Base-by-base conservation (phyloP, 2,888 invertebrate genomes). In the Melanostoma scalare region DNA sequence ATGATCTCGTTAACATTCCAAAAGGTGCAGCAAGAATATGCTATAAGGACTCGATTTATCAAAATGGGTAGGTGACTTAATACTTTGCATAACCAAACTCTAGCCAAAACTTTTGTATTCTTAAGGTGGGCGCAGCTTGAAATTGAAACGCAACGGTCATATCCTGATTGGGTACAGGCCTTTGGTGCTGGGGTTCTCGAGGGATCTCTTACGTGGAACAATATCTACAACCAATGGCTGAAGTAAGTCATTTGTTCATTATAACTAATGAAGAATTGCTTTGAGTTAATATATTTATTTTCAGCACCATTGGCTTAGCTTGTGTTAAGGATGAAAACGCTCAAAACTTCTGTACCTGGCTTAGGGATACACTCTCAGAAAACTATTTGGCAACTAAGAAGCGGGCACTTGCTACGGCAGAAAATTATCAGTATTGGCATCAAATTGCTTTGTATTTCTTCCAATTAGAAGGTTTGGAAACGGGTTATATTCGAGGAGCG, bases 101-200 rank as follows among this genome's bases (percentile, higher is more conserved):
- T 65, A 35, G 35, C 36, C 31, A 31, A 42, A 40, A 10, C 10
- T 1, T 31, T 61, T 48, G 46, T 53, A 2, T 50, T n/a, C 84
- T 86, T 0, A 35, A 96, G 96, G 73, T 97, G 97, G 96, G 95
- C 96, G 20, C 93, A 94, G 86, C 92, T 97, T 76, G 96, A 96
- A 92, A 93, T 97, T 53, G 94, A 96, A 91, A 96, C 96, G 0
- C 94, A 95, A 86, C 92, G 93, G 33, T 92, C 93, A 3, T 96
- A 94, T 90, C 93, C 94, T 0, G 97, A 97, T 89, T 93, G 94
- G 87, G 93, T 95, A 52, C 97, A 97, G 92, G 96, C 97, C 0
- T 96, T 95, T 90, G 95, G 96, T 1, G 97, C 97, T 2, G 98
- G 98, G 4, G 92, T 96, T 50, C 93, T 96, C 0, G 97, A 98